Base-by-base conservation (phyloP, 1,140 invertebrate species). In the Parasteatoda tepidariorum region DNA sequence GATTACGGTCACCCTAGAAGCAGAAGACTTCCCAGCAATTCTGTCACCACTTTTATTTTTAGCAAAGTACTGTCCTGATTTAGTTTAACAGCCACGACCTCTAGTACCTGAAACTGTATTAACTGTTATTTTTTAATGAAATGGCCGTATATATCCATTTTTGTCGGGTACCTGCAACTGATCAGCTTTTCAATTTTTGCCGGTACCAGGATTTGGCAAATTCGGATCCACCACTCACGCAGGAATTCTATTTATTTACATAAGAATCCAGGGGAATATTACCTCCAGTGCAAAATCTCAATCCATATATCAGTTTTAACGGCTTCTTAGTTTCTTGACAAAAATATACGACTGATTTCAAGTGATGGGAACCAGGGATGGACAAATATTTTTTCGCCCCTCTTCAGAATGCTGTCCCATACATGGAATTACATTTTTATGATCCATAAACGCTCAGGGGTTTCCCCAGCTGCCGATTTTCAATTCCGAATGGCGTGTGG, bases 371-470 rank as follows among this genome's bases (percentile, higher is more conserved):
- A 48, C 38, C 9, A 9, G 38, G 4, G 4, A 13, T 48, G 38
- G 4, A 48, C 38, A 48, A 48, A 41, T 13, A 5, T 41, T 41
- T 13, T 41, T 41, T 41, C 38, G 13, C 5, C 5, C 38, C 38
- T 48, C 9, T 9, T 2, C 38, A 13, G 9, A 9, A 9, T 18
- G 38, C 24, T 24, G n/a, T 22, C 22, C 34, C 34, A 22, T 33
- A 22, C 33, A 11, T 33, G 4, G 33, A 24, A 30, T 41, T 24
- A 22, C 33, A 3, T 33, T 66, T 68, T 68, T 48, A 41, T 24
- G 34, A 15, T 24, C 64, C 66, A 68, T 68, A 48, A 68, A 68
- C 26, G 28, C 66, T 13, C 38, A 68, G 18, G 22, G n/a, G n/a
- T n/a, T 48, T 13, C 18, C 38, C 38, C 66, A 68, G 66, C 22